Evolutionary conservation across 1,140 invertebrate genomes (phyloP).

Genomic region (Forficula auricularia): DNA sequence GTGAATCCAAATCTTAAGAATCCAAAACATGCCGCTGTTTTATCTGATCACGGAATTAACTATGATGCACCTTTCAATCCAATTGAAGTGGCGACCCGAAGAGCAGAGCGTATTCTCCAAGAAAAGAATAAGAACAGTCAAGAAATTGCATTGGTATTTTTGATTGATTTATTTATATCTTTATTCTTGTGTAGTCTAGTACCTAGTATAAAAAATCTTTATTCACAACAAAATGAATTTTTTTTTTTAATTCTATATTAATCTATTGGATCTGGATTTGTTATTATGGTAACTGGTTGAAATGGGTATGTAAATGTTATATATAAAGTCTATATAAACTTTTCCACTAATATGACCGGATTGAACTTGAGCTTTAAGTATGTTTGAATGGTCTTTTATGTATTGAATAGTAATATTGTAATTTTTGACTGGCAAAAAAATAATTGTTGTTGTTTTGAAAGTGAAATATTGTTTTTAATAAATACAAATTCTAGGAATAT

Average conservation of each 20-base stretch:
- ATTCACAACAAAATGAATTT: neutral
- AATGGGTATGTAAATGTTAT: too few species aligned
- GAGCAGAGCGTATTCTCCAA: conserved; percentile 65
- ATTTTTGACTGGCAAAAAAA: too few species aligned
- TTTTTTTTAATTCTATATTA: neutral
- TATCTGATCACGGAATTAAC: conserved; percentile 66
- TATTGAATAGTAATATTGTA: too few species aligned
- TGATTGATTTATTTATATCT: neutral
- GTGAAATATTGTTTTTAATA: too few species aligned
- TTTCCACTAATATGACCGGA: too few species aligned
- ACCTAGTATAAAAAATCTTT: neutral
- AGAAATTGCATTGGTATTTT: conserved; percentile 5
- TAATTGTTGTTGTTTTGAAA: too few species aligned
- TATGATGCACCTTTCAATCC: conserved; percentile 73
- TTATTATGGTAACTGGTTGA: conserved; percentile 16
- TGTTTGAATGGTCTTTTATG: too few species aligned
- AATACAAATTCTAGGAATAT: too few species aligned
- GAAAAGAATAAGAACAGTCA: conserved; percentile 46
- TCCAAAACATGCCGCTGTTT: conserved; percentile 63
- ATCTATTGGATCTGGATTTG: conserved; percentile 15
- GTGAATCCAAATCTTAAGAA: conserved; percentile 56
- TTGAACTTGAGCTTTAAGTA: too few species aligned
- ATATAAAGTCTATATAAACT: too few species aligned
- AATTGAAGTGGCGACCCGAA: conserved; percentile 61
- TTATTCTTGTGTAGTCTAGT: neutral